Conservation (phyloP, 2,888 invertebrate species). For the Pristionchus exspectatus region DNA sequence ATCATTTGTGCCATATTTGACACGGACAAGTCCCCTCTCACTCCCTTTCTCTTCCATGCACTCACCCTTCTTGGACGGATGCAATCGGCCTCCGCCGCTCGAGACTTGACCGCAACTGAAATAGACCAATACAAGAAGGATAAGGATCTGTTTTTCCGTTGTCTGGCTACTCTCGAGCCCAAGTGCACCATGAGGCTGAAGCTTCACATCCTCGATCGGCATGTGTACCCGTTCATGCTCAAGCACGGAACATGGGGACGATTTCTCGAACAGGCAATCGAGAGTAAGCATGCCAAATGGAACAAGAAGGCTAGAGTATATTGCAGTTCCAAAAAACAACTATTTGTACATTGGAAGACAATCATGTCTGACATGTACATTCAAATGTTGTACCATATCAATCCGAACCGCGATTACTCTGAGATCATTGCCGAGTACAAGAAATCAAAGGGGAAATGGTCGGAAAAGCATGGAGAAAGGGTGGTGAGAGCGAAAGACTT, state of each 20-base stretch:
- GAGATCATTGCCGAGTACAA: not conserved
- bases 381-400: not conserved
- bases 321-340: not conserved
- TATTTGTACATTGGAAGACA: not conserved
- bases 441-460: not conserved
- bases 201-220: conserved; percentile 17
- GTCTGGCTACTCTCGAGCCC: not conserved
- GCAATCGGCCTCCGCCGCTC: conserved; percentile 9
- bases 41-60: not conserved
- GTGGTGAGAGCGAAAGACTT: not conserved
- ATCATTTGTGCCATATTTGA: conserved; percentile 2
- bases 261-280: not conserved
- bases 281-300: conserved; percentile 40
- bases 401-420: not conserved
- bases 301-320: conserved; percentile 45
- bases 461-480: not conserved
- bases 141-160: conserved; percentile 2
- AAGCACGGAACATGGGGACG: conserved; percentile 34
- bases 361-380: conserved; percentile 36
- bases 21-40: not conserved
- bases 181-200: conserved; percentile 10
- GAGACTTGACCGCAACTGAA: not conserved
- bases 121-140: not conserved
- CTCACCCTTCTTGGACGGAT: not conserved
- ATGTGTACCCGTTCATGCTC: conserved; percentile 42